Conservation (phyloP, 2,888 invertebrate genomes). For the Cephus pulcher region DNA sequence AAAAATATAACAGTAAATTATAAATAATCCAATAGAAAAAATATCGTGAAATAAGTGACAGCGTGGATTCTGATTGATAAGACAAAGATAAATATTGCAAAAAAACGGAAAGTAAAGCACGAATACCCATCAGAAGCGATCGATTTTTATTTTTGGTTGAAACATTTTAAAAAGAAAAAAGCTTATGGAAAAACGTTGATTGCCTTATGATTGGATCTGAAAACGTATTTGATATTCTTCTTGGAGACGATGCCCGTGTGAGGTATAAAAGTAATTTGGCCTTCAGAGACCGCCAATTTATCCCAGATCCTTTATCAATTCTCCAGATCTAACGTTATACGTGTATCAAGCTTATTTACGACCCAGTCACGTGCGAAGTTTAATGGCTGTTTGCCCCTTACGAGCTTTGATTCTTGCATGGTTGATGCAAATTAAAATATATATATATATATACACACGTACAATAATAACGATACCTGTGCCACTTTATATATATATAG, state of each 20-base stretch:
- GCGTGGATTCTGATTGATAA: too few relatives aligned
- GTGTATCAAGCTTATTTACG: neutral
- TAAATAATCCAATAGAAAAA: too few relatives aligned
- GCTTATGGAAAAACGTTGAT: neutral
- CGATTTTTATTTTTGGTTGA: neutral
- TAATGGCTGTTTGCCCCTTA: neutral
- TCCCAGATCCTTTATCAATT: neutral
- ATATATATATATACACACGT: too few relatives aligned
- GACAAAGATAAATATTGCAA: too few relatives aligned
- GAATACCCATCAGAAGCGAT: neutral
- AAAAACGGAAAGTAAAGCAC: too few relatives aligned
- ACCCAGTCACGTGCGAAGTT: neutral
- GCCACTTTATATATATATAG: neutral
- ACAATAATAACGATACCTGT: neutral
- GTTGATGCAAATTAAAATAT: too few relatives aligned
- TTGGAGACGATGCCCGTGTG: neutral
- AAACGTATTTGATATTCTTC: too few relatives aligned
- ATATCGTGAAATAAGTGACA: too few relatives aligned
- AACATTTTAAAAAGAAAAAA: neutral
- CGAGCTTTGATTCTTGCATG: neutral
- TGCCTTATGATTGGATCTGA: neutral
- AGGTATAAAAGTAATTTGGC: neutral
- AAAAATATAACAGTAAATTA: too few relatives aligned
- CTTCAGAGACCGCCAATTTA: neutral
- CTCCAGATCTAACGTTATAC: neutral